These are phyloP conservation scores for Penaeus indicus DNA, from an alignment of 1,140 invertebrate genomes.

Conservation along the genomic window DNA sequence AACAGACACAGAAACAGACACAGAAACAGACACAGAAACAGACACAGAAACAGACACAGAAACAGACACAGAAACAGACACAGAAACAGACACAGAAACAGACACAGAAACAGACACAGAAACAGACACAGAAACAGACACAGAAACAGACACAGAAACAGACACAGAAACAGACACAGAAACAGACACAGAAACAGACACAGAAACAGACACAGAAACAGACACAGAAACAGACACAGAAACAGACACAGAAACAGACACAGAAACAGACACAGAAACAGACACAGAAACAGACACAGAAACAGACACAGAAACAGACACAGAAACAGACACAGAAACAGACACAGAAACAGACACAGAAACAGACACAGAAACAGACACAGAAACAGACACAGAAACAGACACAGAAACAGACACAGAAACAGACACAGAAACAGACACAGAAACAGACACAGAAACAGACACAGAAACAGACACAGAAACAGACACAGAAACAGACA, in stretches of 20 bases:
- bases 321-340: no score
- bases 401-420: neutral
- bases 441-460: neutral
- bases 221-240: neutral
- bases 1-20: neutral
- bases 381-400: neutral
- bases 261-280: neutral
- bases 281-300: neutral
- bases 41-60: neutral
- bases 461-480: neutral
- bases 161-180: slow-evolving; percentile 1
- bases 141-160: neutral
- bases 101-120: no score
- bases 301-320: no score
- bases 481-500: no score
- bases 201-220: neutral
- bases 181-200: neutral
- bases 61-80: slow-evolving; percentile 6
- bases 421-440: no score
- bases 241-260: neutral
- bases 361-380: slow-evolving; percentile 9
- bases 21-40: neutral
- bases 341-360: neutral
- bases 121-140: no score
- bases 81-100: neutral